Conservation (phyloP, 2,888 invertebrate species). For the Helicoverpa assulta region DNA sequence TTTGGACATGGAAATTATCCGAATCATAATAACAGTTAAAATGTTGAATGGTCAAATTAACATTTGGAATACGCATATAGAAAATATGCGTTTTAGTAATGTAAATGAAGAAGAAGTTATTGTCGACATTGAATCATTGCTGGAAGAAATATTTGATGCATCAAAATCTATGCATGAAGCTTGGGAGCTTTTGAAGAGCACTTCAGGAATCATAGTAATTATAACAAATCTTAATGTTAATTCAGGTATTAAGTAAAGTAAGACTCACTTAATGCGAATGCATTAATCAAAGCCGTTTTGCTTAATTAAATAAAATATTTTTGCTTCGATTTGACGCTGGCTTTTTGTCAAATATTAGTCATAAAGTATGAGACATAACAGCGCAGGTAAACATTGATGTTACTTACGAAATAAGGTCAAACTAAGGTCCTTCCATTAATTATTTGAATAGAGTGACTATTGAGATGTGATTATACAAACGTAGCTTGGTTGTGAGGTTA, state of each 20-base stretch:
- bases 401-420: neutral
- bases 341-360: neutral
- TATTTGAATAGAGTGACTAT: neutral
- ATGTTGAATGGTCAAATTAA: constrained; percentile 22
- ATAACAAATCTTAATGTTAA: neutral
- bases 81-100: constrained; percentile 3
- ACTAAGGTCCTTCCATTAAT: too few relatives aligned
- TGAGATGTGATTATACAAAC: neutral
- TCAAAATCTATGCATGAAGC: constrained; percentile 29
- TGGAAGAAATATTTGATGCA: constrained; percentile 26
- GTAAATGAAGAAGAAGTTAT: constrained; percentile 19
- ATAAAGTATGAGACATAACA: neutral
- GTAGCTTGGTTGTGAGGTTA: too few relatives aligned
- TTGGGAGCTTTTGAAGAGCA: constrained; percentile 29
- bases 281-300: too few relatives aligned
- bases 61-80: constrained; percentile 28
- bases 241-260: neutral
- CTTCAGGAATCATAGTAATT: constrained; percentile 34
- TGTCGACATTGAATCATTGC: constrained; percentile 12
- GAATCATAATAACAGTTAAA: constrained; percentile 8
- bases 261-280: too few relatives aligned
- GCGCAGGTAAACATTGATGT: neutral
- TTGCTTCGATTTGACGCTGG: neutral
- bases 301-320: too few relatives aligned
- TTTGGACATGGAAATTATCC: constrained; percentile 37